Base-by-base conservation (phyloP, 23 tunicate genomes). In the Trididemnum nubilum region DNA sequence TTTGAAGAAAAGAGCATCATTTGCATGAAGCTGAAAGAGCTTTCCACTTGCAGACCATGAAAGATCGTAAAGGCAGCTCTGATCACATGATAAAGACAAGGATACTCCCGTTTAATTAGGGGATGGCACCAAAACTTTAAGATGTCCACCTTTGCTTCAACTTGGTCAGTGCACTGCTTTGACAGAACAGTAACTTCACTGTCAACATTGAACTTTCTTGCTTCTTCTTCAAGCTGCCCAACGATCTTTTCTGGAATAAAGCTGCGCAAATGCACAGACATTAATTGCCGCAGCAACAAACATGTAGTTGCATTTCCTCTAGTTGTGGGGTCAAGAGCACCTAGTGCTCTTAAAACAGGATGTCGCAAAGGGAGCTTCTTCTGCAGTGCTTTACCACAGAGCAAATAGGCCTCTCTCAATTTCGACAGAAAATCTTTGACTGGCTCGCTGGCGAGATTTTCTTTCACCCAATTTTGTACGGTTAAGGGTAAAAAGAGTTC, bases 11-110 rank as follows among this genome's bases (percentile, higher is more conserved):
- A 9, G 54, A 64, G 29, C 29, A 64, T n/a, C 29, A 7, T 27
- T 24, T 27, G 31, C 70, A 64, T 64, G 70, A 27, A 7, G 21
- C 31, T 64, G 70, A 64, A 64, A 24, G 70, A 64, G 31, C 31
- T 24, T 64, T 64, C 70, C 70, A 64, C 70, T 64, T 64, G 70
- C 29, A n/a, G 70, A 64, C 70, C 70, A 64, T 64, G 70, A 27
- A 64, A 64, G 31, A 64, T 27, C 29, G 31, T 64, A 9, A 64
- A 64, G n/a, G 31, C 31, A 64, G 31, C 31, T 27, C 29, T 64
- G 70, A 21, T 27, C 29, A 64, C 70, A 25, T 64, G 29, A 27
- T 27, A 64, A 25, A 9, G 70, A 44, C 54, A 44, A 44, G 54
- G 54, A 44, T 44, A 44, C 54, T 44, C 54, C 54, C 54, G 54